Base-by-base conservation (phyloP, 2,797 vertebrate genomes). In the Psittacula derbiana region DNA sequence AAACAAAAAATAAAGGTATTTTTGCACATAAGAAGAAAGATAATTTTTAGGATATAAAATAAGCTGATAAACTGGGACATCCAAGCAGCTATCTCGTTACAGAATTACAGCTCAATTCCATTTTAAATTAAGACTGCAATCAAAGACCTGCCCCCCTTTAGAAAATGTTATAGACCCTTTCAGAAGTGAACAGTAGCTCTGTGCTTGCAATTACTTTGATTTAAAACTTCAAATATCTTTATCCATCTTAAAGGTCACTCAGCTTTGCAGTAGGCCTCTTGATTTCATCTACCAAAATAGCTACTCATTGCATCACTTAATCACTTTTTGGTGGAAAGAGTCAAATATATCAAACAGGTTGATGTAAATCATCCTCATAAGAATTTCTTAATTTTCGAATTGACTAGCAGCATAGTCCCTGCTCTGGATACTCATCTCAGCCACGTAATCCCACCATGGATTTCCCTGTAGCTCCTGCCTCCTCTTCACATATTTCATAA, bases 161-260 rank as follows among this genome's bases (percentile, higher is more conserved):
- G 52, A 90, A 95, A 90, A 88, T 4, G 7, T 57, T 87, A 74
- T 1, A 90, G 49, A 55, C 31, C 38, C 47, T 91, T 80, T 19
- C 73, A 52, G 80, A 92, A 76, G 66, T 41, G 73, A 94, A 70
- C 8, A 40, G 36, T 23, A 80, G 61, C 74, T 94, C 88, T 69
- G 71, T n/a, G 66, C 76, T 92, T 70, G 80, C 60, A 88, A 93
- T 92, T 93, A 92, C 55, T 86, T 92, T 81, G 71, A 88, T 93
- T 85, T 85, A 96, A 85, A 67, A 92, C 73, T 93, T 87, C 71
- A 83, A 76, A 67, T 72, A 90, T 60, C 53, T 92, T 95, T 91
- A 92, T 25, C 44, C 53, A 88, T 75, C 75, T 86, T 79, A 94
- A 94, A 92, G 76, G 82, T 90, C 86, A 90, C 49, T 84, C 76